phyloP scores from a whole-genome alignment of 2,888 invertebrate species.

The Pristionchus fissidentatus region DNA sequence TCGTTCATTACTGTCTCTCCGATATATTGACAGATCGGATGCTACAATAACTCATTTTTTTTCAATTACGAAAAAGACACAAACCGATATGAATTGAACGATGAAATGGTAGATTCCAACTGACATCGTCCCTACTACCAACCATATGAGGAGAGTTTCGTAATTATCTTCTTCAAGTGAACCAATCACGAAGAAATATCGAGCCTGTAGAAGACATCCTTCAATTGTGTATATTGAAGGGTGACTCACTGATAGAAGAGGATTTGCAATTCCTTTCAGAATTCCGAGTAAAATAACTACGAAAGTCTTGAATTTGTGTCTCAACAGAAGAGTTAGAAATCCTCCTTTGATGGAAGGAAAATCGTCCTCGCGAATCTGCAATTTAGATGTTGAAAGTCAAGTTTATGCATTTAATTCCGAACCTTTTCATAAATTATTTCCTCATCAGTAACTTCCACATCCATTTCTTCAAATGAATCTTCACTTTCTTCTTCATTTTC shows the following conservation, averaged over 20 bases:
- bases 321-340: background rate
- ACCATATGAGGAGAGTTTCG: slow-evolving; percentile 16
- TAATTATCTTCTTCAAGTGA: background rate
- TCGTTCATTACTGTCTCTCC: slow-evolving; percentile 17
- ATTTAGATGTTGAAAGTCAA: background rate
- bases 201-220: background rate
- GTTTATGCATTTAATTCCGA: too few species aligned
- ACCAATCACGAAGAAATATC: slow-evolving; percentile 29
- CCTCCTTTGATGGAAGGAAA: background rate
- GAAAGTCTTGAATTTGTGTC: slow-evolving; percentile 1
- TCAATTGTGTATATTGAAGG: background rate
- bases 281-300: background rate
- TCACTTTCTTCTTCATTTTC: background rate
- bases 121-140: background rate
- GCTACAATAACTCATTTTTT: too few species aligned
- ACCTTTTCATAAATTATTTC: slow-evolving; percentile 1
- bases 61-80: too few species aligned
- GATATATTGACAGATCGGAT: slow-evolving; percentile 23
- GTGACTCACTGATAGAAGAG: background rate
- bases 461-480: background rate
- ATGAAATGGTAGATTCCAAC: background rate
- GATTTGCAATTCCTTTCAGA: background rate
- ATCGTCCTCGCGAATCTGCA: background rate
- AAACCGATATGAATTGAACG: background rate
- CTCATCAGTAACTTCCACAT: background rate